These are phyloP conservation scores for Chrysolophus pictus DNA, from an alignment of 2,797 vertebrate species.

Conservation along the genomic window DNA sequence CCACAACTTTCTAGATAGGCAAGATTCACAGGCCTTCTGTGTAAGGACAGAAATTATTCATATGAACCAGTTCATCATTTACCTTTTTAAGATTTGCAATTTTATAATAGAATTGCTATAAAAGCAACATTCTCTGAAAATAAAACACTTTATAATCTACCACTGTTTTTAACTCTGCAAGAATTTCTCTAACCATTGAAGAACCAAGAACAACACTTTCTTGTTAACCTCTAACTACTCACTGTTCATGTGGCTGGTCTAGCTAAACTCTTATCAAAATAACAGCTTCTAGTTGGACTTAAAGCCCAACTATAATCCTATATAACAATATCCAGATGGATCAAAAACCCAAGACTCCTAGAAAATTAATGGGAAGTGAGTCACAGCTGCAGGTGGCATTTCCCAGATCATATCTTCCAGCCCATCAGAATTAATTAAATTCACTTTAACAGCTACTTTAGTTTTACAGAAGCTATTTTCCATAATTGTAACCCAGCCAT, in stretches of 20 bases:
- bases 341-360: neutral
- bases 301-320: neutral
- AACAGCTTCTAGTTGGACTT: neutral
- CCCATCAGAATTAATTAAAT: slow-evolving; percentile 48
- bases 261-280: neutral
- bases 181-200: neutral
- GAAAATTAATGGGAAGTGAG: slow-evolving; percentile 40
- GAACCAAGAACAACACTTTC: neutral
- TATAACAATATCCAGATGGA: slow-evolving; percentile 25
- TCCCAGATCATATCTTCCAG: slow-evolving; percentile 40
- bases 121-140: neutral
- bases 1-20: neutral
- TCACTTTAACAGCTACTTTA: slow-evolving; percentile 24
- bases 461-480: slow-evolving; percentile 7
- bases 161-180: neutral
- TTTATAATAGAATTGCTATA: neutral
- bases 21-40: neutral
- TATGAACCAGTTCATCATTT: neutral
- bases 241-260: neutral
- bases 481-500: neutral
- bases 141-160: neutral
- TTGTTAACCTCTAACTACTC: neutral
- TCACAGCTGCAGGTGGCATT: slow-evolving; percentile 42
- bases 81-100: neutral
- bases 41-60: neutral